A percentile compares a stretch with the other conserved stretches of the same genome.
Conservation (phyloP, 2,888 invertebrate species). For the Sphaerophoria rueppellii region DNA sequence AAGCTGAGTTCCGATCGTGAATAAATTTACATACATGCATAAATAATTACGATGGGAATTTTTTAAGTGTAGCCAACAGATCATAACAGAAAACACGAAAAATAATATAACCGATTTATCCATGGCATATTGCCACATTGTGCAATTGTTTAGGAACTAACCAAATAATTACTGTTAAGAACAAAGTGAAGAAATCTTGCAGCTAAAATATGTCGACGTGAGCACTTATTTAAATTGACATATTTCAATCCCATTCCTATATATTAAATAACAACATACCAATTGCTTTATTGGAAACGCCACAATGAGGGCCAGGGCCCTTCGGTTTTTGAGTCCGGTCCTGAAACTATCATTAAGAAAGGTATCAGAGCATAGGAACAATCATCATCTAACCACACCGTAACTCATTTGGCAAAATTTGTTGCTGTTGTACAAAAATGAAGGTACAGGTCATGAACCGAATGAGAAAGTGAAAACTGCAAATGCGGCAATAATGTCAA, state of each 20-base stretch:
- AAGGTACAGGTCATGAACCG: background rate
- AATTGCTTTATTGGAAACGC: background rate
- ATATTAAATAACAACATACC: too few species aligned
- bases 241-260: too few species aligned
- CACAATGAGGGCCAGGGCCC: background rate
- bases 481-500: background rate
- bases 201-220: too few species aligned
- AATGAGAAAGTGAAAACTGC: background rate
- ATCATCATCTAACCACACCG: background rate
- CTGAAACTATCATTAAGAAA: background rate
- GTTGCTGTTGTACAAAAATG: background rate
- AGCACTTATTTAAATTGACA: too few species aligned
- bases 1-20: slow-evolving; percentile 31
- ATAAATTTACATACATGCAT: slow-evolving; percentile 5
- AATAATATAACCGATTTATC: slow-evolving; percentile 38
- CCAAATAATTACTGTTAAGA: too few species aligned
- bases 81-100: background rate
- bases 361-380: background rate
- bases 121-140: slow-evolving; percentile 34
- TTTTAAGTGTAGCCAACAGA: background rate
- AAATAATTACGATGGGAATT: background rate
- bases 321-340: background rate
- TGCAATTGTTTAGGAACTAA: too few species aligned
- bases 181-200: too few species aligned
- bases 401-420: background rate